Conservation (phyloP, 2,113 vertebrate species). For the Ramphastos sulfuratus region DNA sequence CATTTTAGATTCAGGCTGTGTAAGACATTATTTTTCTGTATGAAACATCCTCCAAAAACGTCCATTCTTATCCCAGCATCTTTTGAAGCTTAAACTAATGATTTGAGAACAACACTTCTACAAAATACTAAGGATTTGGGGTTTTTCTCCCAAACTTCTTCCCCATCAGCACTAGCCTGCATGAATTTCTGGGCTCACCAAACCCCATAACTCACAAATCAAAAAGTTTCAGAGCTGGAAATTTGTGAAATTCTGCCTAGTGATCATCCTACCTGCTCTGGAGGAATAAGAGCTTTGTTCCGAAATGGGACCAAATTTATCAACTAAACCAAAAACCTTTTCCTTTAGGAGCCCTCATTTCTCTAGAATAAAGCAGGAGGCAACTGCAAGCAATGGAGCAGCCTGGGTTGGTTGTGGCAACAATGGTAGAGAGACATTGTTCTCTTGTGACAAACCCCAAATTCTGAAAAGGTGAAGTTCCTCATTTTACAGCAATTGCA, state of each 20-base stretch:
- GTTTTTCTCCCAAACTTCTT: not conserved
- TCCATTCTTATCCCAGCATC: conserved; percentile 25
- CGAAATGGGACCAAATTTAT: not conserved
- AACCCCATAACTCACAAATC: not conserved
- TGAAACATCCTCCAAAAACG: not conserved
- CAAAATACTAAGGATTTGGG: conserved; percentile 6
- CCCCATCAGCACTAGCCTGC: conserved; percentile 9
- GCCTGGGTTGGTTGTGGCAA: not conserved
- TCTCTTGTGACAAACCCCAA: not conserved
- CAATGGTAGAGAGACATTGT: not conserved
- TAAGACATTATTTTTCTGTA: not conserved
- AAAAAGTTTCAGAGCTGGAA: conserved; percentile 31
- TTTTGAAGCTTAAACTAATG: conserved; percentile 53
- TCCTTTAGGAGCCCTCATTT: not conserved
- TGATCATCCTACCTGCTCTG: not conserved
- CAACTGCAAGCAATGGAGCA: not conserved
- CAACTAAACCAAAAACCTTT: not conserved
- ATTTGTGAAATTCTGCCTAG: conserved; percentile 2
- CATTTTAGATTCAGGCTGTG: conserved; percentile 33
- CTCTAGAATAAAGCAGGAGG: not conserved
- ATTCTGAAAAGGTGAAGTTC: not conserved
- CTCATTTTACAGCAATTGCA: not conserved
- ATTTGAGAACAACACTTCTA: conserved; percentile 52
- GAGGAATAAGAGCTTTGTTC: not conserved
- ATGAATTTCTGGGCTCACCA: not conserved